phyloP scores from a whole-genome alignment of 2,888 invertebrate species.

The Euclidia mi region DNA sequence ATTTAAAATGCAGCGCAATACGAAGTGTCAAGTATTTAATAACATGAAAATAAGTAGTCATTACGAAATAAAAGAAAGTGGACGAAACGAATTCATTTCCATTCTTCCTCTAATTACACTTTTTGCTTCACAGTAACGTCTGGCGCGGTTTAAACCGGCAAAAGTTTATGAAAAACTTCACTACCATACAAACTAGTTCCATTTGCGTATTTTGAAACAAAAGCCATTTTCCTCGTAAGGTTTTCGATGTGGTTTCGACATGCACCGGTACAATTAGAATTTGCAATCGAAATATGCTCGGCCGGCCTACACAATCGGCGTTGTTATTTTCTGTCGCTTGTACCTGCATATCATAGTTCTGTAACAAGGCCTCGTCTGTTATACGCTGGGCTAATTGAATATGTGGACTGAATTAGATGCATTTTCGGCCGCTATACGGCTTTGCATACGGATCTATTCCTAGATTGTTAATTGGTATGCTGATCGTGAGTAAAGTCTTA shows the following conservation, averaged over 20 bases:
- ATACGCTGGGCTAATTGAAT: conserved; percentile 11
- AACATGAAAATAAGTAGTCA: conserved; percentile 66
- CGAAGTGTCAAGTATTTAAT: conserved; percentile 71
- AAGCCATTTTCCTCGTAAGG: conserved; percentile 54
- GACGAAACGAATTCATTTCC: conserved; percentile 72
- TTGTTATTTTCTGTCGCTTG: conserved; percentile 37
- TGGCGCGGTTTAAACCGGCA: conserved; percentile 67
- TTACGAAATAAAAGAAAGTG: conserved; percentile 64
- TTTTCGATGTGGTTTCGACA: conserved; percentile 58
- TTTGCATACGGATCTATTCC: too few species aligned
- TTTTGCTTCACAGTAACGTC: conserved; percentile 70
- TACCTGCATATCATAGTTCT: conserved; percentile 20
- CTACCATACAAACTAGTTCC: conserved; percentile 79
- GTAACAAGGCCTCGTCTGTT: conserved; percentile 15
- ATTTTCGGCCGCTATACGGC: too few species aligned
- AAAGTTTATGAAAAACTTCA: conserved; percentile 81
- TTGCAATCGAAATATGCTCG: conserved; percentile 62
- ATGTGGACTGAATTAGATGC: not conserved
- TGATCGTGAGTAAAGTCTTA: too few species aligned
- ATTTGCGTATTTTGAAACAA: conserved; percentile 72
- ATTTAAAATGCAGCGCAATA: conserved; percentile 18
- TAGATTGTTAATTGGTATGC: too few species aligned
- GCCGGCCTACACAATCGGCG: conserved; percentile 21
- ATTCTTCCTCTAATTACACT: conserved; percentile 80
- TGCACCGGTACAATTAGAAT: conserved; percentile 66